Conservation (phyloP, 2,888 invertebrate genomes). For the Oasisia sp. region DNA sequence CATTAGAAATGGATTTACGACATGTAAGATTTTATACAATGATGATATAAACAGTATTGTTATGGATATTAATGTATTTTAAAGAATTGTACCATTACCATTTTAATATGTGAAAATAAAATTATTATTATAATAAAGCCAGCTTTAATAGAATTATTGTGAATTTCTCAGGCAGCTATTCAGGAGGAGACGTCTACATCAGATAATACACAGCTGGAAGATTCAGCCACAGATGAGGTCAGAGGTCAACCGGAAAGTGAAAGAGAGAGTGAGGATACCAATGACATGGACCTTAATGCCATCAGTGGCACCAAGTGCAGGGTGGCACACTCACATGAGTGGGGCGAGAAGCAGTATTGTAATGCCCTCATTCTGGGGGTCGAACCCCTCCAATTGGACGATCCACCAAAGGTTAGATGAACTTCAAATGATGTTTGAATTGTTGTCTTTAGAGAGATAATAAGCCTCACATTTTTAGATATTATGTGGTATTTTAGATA, state of each 20-base stretch:
- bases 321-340: slow-evolving; percentile 83
- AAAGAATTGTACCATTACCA: too few species aligned
- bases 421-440: neutral
- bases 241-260: neutral
- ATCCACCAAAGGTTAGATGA: slow-evolving; percentile 27
- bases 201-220: neutral
- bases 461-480: neutral
- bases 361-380: slow-evolving; percentile 82
- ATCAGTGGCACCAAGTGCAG: slow-evolving; percentile 82
- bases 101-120: too few species aligned
- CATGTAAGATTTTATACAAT: too few species aligned
- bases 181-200: neutral
- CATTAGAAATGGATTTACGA: too few species aligned
- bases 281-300: neutral
- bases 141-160: too few species aligned
- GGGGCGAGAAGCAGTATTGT: slow-evolving; percentile 80
- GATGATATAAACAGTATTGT: too few species aligned
- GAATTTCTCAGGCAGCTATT: neutral
- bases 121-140: too few species aligned
- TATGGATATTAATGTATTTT: too few species aligned
- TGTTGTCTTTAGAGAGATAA: neutral
- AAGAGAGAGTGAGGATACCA: neutral
- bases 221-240: neutral
- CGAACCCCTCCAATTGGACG: slow-evolving; percentile 42
- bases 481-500: neutral